These are phyloP conservation scores for Hypomecis punctinalis DNA, from an alignment of 2,888 invertebrate species.

Conservation along the genomic window DNA sequence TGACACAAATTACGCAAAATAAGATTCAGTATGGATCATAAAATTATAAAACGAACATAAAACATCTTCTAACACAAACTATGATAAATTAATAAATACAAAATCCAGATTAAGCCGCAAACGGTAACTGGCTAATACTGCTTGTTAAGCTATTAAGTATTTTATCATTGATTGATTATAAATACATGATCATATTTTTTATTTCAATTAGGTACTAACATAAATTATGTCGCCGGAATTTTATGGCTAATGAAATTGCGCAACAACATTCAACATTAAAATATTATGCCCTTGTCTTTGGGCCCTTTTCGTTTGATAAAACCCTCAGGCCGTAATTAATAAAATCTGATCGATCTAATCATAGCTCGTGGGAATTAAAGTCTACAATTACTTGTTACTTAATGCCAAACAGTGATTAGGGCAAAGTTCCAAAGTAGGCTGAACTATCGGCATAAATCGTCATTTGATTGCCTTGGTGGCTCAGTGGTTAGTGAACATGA, in stretches of 20 bases:
- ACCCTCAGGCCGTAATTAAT: slow-evolving; percentile 11
- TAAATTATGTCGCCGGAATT: neutral
- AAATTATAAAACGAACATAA: too few species aligned
- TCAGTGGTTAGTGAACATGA: too few species aligned
- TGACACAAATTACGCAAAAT: too few species aligned
- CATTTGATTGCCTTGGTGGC: too few species aligned
- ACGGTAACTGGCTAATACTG: too few species aligned
- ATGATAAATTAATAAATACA: too few species aligned
- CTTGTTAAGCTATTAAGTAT: too few species aligned
- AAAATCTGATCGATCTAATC: slow-evolving; percentile 19
- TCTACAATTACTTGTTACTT: slow-evolving; percentile 9
- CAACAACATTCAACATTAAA: slow-evolving; percentile 1
- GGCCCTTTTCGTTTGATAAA: slow-evolving; percentile 12
- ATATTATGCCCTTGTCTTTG: neutral
- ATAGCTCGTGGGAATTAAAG: slow-evolving; percentile 14
- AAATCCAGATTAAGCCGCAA: too few species aligned
- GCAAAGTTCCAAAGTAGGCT: neutral
- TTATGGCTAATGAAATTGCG: slow-evolving; percentile 9
- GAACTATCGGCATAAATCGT: neutral
- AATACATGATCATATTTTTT: neutral
- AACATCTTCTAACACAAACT: too few species aligned
- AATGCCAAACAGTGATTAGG: slow-evolving; percentile 3
- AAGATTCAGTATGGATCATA: too few species aligned
- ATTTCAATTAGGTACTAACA: neutral
- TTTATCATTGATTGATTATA: neutral